phyloP scores from a whole-genome alignment of 2,113 vertebrate species.

The Hyaena hyaena region DNA sequence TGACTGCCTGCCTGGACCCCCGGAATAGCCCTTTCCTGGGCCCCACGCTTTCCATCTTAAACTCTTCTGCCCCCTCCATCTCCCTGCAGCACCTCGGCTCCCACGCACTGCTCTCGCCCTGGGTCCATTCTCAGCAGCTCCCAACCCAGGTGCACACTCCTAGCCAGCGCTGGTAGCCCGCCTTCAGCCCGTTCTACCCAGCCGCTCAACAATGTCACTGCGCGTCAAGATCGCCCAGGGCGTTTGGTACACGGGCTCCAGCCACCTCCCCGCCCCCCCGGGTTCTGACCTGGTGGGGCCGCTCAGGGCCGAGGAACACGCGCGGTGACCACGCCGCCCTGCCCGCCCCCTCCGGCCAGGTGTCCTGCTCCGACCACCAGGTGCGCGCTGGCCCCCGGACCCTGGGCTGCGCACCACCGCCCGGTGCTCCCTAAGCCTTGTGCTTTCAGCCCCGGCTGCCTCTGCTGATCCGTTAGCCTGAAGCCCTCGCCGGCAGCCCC shows the following conservation, averaged over 20 bases:
- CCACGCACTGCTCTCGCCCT: too few species aligned
- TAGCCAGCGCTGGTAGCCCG: background rate
- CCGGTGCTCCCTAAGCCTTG: too few species aligned
- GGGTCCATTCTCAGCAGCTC: background rate
- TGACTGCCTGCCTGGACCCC: background rate
- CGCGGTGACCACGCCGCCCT: background rate
- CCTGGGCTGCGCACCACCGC: too few species aligned
- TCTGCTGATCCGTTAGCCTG: background rate
- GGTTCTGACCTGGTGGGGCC: background rate
- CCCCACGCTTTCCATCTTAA: background rate
- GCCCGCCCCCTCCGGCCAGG: background rate
- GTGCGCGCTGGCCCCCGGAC: background rate
- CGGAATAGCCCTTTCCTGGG: background rate
- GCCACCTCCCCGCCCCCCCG: background rate
- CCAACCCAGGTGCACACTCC: background rate
- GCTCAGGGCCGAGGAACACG: background rate
- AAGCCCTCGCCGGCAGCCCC: background rate
- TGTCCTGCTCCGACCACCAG: too few species aligned
- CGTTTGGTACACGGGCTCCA: too few species aligned
- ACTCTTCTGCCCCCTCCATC: background rate
- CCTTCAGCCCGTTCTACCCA: background rate
- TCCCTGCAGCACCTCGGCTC: background rate
- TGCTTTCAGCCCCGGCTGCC: background rate
- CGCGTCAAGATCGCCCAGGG: background rate
- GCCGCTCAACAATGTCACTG: background rate